Percentiles rank a stretch among this genome's conserved stretches.
Evolutionary conservation across 2,113 vertebrate species (phyloP).

Genomic region (Rynchops niger): DNA sequence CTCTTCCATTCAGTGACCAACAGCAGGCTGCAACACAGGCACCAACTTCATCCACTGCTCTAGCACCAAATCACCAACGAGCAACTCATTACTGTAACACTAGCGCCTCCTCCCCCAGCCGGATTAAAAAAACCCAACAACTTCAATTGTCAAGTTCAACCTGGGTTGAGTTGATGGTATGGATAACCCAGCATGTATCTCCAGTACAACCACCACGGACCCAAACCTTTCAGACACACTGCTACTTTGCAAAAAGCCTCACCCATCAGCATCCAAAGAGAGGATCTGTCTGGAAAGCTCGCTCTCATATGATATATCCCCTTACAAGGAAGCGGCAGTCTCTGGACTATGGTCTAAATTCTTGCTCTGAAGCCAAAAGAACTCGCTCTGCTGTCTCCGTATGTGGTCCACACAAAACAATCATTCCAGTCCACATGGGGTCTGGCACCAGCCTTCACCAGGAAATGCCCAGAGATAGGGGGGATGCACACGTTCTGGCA

Average conservation of each 20-base stretch:
- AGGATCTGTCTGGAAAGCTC: neutral
- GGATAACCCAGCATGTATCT: accelerated
- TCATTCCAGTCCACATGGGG: neutral
- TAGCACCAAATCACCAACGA: neutral
- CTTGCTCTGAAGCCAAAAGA: neutral
- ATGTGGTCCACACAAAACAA: neutral
- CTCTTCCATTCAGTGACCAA: neutral
- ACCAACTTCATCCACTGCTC: neutral
- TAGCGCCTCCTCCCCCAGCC: neutral
- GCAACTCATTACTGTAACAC: neutral
- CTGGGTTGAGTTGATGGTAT: neutral
- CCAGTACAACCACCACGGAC: neutral
- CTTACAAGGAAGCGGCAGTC: neutral
- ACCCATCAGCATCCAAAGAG: neutral
- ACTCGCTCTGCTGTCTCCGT: neutral
- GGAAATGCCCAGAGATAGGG: neutral
- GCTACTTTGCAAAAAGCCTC: neutral
- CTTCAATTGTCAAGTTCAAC: neutral
- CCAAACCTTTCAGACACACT: neutral
- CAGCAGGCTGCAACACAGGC: neutral
- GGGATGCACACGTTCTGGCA: neutral
- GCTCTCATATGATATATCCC: neutral
- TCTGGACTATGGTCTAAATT: neutral
- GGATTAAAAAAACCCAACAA: neutral
- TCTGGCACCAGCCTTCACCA: neutral